Evolutionary conservation across 2,888 invertebrate species (phyloP), one percentile per base, ranked within the genome.

Genomic region (Andrena fulva): DNA sequence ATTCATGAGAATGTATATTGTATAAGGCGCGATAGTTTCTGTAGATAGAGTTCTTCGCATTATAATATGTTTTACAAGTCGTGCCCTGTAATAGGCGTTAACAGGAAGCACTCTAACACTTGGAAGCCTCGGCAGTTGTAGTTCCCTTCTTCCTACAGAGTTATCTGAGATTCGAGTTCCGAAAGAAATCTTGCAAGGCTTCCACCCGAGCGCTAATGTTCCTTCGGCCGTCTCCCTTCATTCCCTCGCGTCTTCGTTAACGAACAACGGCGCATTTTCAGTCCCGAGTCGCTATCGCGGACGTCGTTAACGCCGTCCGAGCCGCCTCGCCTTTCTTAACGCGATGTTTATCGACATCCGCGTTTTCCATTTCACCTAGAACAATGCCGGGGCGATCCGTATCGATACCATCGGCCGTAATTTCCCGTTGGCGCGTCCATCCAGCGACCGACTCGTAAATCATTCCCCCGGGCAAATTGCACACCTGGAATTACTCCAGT

Each of bases 391-490:
- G 31, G 10, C 63, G 67, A 62, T 69, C 73, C 63, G 52, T 74
- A 78, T 82, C 75, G 78, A 78, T 68, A 74, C 54, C 69, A 64
- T 67, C 69, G 54, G n/a, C 64, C 62, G 74, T 80, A 84, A 76
- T 74, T 77, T 68, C 62, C 70, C 74, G 42, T 64, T 73, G 50
- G 74, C 77, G 60, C 69, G 74, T 69, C 42, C 70, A 16, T 59
- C 29, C 50, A 29, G n/a, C 67, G 63, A 66, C 68, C 31, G 66
- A 42, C 80, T 80, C 84, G 80, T 84, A 83, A 84, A 84, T 84
- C 80, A 83, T 84, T 63, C 73, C 35, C 2, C 27, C 8, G 63
- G 77, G 83, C 83, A 84, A 80, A 80, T 84, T 85, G 64, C 84
- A 50, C 77, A 20, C 56, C 69, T 73, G 70, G 67, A 85, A 77